Conservation (phyloP, 2,113 vertebrate species). For the Arothron firmamentum region DNA sequence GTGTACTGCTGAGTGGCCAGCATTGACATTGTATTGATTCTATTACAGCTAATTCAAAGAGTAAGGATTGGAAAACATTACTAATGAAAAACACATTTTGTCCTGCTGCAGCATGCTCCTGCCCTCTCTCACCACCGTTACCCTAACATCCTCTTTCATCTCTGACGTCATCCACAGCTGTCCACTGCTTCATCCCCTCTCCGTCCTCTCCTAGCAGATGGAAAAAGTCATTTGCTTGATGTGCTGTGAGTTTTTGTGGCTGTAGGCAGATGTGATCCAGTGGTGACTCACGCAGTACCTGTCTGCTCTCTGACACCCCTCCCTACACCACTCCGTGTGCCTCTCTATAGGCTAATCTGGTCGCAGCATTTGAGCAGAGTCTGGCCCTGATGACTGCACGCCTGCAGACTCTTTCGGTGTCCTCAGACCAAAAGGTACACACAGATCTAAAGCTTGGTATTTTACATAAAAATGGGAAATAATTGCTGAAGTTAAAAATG, state of each 20-base stretch:
- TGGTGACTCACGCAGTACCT: constrained; percentile 44
- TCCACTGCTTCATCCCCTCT: constrained; percentile 31
- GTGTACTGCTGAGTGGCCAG: no score
- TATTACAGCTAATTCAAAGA: no score
- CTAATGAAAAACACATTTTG: constrained; percentile 4
- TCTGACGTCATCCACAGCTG: constrained; percentile 53
- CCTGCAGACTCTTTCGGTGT: constrained; percentile 88
- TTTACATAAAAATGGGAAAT: no score
- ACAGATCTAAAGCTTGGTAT: no score
- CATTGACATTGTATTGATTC: no score
- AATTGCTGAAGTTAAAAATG: background rate
- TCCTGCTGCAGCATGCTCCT: constrained; percentile 9
- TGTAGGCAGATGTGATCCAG: constrained; percentile 20
- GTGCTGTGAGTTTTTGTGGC: constrained; percentile 28
- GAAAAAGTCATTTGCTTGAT: constrained; percentile 44
- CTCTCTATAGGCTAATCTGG: constrained; percentile 86
- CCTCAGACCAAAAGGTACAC: constrained; percentile 88
- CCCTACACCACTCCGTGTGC: constrained; percentile 9
- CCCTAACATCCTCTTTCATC: constrained; percentile 31
- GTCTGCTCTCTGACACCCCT: constrained; percentile 9
- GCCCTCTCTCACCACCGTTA: constrained; percentile 22
- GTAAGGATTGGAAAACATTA: no score
- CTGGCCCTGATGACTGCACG: constrained; percentile 94
- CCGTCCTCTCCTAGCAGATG: constrained; percentile 32
- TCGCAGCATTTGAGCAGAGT: constrained; percentile 96